Evolutionary conservation across 2,113 vertebrate genomes (phyloP), one percentile per base, ranked within the genome.

Genomic region (Neolamprologus variostigma): DNA sequence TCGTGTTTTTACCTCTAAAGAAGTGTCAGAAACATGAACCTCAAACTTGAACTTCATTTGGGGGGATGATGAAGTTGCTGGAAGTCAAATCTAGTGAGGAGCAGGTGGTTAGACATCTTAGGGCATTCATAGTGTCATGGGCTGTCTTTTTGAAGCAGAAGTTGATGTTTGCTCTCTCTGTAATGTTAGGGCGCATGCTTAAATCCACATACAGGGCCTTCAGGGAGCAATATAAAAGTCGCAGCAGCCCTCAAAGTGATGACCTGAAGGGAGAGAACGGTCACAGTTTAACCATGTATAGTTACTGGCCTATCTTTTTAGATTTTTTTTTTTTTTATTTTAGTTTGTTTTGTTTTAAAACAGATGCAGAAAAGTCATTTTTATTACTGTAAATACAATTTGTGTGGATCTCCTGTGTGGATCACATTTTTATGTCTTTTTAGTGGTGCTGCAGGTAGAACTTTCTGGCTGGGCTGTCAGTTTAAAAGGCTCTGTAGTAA

Each of bases 271-370:
- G 42, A 11, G 23, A 50, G 42, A 31, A 50, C 1, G 0, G 71
- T 50, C 3, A 50, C 16, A 31, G 42, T 76, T 76, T 76, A 76
- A 50, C 23, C 23, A 2, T 76, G 68, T 47, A 19, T 76, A 26
- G 14, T 47, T 76, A 47, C 23, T 28, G 23, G 42, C 1, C 5
- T 42, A 35, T 63, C 17, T 63, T 35, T 63, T 35, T 63, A 35
- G 10, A 12, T 66, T 12, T 8, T 2, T 35, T 6, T 61, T 31
- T 33, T 63, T 9, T 2, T 1, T 0, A 4, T 4, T n/a, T 66
- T n/a, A 7, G 10, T 66, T 66, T 66, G 4, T 66, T 37, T 66
- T 66, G 10, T 37, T 66, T 66, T 66, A 12, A 47, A 76, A 76
- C 14, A 28, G 40, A 47, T 47, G 14, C 9, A 28, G 8, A 76